phyloP scores from a whole-genome alignment of 1,140 invertebrate genomes.

The Oscheius sp. region DNA sequence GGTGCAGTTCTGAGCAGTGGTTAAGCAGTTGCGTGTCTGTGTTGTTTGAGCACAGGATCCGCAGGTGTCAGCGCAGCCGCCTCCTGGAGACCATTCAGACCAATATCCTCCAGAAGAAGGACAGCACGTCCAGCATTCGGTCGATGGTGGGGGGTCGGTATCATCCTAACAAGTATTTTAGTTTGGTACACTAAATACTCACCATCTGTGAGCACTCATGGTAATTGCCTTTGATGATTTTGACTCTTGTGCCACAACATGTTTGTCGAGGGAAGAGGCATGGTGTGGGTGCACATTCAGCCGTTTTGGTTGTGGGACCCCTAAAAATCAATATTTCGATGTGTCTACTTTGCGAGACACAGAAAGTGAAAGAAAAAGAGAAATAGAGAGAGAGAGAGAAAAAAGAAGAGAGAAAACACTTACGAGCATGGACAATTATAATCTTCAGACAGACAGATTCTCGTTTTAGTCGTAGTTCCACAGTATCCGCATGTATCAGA shows the following conservation, averaged over 20 bases:
- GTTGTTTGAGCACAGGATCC: conserved; percentile 33
- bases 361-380: no score
- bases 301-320: conserved; percentile 14
- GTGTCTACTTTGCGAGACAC: not conserved
- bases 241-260: conserved; percentile 9
- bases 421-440: conserved; percentile 4
- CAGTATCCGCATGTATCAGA: conserved; percentile 28
- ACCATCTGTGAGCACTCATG: not conserved
- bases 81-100: conserved; percentile 15
- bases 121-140: conserved; percentile 8
- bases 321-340: not conserved
- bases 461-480: conserved; percentile 9
- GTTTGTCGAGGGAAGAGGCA: conserved; percentile 16
- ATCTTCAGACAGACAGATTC: conserved; percentile 1
- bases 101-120: conserved; percentile 19
- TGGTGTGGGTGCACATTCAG: conserved; percentile 8
- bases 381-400: no score
- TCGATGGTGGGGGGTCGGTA: conserved; percentile 16
- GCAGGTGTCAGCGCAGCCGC: conserved; percentile 16
- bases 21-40: conserved; percentile 9
- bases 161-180: not conserved
- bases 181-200: not conserved
- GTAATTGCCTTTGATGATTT: conserved; percentile 9
- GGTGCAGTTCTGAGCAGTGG: conserved; percentile 15
- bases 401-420: not conserved